Percentiles rank a stretch among this genome's conserved stretches.
Evolutionary conservation across 2,797 vertebrate genomes (phyloP).

Genomic region (Chelon auratus): DNA sequence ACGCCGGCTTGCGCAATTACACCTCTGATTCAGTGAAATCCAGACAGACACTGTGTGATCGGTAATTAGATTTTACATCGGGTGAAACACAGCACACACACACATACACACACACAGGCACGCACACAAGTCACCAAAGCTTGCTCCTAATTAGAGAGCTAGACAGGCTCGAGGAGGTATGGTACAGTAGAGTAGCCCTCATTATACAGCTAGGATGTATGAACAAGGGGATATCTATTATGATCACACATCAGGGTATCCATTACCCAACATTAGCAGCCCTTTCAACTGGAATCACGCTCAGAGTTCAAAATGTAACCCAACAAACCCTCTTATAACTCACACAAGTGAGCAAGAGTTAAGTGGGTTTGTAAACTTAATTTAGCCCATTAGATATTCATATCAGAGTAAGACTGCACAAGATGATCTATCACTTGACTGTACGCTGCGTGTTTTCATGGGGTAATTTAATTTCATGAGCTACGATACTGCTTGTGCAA

Average conservation of each 20-base stretch:
- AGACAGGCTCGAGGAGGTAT: constrained; percentile 78
- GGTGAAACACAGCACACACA: constrained; percentile 60
- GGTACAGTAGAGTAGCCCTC: constrained; percentile 80
- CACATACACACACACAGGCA: constrained; percentile 27
- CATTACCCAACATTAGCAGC: constrained; percentile 80
- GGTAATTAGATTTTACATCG: constrained; percentile 86
- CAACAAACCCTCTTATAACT: constrained; percentile 67
- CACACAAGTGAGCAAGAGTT: constrained; percentile 64
- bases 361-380: constrained; percentile 73
- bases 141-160: constrained; percentile 83
- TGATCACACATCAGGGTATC: constrained; percentile 79
- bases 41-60: constrained; percentile 83
- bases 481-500: constrained; percentile 54
- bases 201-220: constrained; percentile 80
- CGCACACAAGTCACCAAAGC: constrained; percentile 70
- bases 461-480: constrained; percentile 65
- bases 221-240: constrained; percentile 80
- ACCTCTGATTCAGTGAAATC: constrained; percentile 83
- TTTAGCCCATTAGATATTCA: constrained; percentile 73
- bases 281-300: constrained; percentile 77
- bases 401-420: constrained; percentile 54
- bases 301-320: constrained; percentile 64
- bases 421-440: constrained; percentile 67
- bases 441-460: constrained; percentile 49
- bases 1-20: constrained; percentile 81